Base-by-base conservation (phyloP, 2,888 invertebrate genomes). In the Tolmerus cingulatus region DNA sequence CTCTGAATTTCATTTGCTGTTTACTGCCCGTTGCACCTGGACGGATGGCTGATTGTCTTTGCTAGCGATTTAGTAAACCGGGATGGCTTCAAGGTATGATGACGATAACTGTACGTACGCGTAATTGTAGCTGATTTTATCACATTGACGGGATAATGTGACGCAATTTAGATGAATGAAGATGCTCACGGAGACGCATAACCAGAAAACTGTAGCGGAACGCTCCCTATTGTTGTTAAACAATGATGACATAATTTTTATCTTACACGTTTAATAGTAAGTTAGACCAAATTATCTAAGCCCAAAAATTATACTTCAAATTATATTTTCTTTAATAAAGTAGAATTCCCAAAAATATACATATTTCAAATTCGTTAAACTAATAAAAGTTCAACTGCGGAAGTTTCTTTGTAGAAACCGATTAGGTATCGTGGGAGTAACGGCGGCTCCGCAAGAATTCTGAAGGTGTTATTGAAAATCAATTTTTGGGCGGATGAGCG, bases 71-170 rank as follows among this genome's bases (percentile, higher is more conserved):
- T 79, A 23, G 16, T 43, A 27, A 79, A 79, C 51, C 79, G 81
- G 81, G 55, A 81, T 34, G 27, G 7, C 81, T 55, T 81, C 37
- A 81, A 55, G 81, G 55, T 81, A 34, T 23, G 16, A 30, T 55
- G 55, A 7, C 27, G n/a, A 51, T 81, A 81, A 81, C 81, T 40
- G 55, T 55, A 55, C n/a, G n/a, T 55, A 55, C 51, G 30, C 81
- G 81, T 55, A 55, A 81, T 81, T 81, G 51, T 55, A 51, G n/a
- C 46, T 55, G 55, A 81, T 51, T n/a, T 81, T 55, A 55, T 55
- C 55, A 5, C 55, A 2, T 8, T 55, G 19, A 46, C 55, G 34
- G n/a, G 55, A 81, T 55, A 81, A 81, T 55, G 55, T 55, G 81
- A 55, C 46, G 51, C 30, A 55, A 55, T 81, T 34, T 30, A 34